Percentiles rank a stretch among this genome's conserved stretches.
These are phyloP conservation scores for Sinocyclocheilus maitianheensis DNA, from an alignment of 2,113 vertebrate genomes.

Conservation along the genomic window DNA sequence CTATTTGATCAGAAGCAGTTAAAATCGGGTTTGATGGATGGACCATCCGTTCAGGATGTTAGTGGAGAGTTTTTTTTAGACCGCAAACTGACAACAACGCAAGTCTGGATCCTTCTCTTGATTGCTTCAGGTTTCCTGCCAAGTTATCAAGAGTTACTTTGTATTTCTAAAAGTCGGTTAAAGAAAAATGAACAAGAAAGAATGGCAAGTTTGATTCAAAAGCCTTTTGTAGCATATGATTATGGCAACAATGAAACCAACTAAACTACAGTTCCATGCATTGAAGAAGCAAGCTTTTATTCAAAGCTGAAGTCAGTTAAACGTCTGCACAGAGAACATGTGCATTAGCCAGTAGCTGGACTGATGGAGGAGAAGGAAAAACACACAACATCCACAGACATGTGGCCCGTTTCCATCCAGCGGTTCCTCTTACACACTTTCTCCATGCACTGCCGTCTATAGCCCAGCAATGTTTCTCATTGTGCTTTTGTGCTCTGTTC, in stretches of 20 bases:
- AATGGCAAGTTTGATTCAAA: background rate
- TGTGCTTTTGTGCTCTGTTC: constrained; percentile 52
- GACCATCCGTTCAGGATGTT: background rate
- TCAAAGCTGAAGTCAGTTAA: background rate
- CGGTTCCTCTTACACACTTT: constrained; percentile 26
- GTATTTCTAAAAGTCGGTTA: background rate
- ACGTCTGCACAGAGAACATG: background rate
- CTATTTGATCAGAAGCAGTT: background rate
- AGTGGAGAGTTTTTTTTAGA: background rate
- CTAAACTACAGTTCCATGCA: background rate
- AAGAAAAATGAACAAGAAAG: background rate
- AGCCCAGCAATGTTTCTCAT: constrained; percentile 73
- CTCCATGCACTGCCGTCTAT: constrained; percentile 59
- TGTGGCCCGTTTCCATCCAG: background rate
- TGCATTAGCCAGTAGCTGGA: background rate
- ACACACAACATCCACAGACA: constrained; percentile 10
- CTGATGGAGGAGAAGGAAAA: constrained; percentile 7
- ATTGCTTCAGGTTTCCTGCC: background rate
- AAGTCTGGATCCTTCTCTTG: background rate
- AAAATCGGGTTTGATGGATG: background rate
- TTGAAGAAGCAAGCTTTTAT: background rate
- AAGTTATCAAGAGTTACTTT: background rate
- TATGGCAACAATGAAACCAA: background rate
- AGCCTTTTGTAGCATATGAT: background rate
- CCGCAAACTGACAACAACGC: background rate